Percentiles rank a stretch among this genome's conserved stretches.
Evolutionary conservation across 2,888 invertebrate genomes (phyloP).

Genomic region (Diadegma fenestrale): DNA sequence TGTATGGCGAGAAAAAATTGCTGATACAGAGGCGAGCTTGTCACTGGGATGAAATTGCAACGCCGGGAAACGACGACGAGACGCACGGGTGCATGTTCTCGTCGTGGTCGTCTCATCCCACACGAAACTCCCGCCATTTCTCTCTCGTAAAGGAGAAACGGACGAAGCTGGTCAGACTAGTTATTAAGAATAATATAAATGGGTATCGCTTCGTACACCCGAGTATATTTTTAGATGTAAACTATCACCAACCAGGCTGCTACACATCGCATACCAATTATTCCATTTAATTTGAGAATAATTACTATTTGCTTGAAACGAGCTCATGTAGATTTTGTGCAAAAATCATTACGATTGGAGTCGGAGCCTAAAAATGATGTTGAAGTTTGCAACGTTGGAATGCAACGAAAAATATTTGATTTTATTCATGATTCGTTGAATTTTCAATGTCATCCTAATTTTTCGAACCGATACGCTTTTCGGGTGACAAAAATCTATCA

Average conservation of each 20-base stretch:
- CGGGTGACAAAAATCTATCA: too few relatives aligned
- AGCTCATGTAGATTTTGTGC: background rate
- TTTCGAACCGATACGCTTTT: too few relatives aligned
- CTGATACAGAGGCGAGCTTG: constrained; percentile 60
- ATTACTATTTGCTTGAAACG: constrained; percentile 50
- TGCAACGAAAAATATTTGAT: too few relatives aligned
- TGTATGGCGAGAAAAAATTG: constrained; percentile 63
- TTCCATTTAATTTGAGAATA: constrained; percentile 27
- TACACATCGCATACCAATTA: constrained; percentile 44
- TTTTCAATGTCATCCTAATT: too few relatives aligned
- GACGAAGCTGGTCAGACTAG: constrained; percentile 60
- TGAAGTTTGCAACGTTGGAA: too few relatives aligned
- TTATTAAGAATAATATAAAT: constrained; percentile 63
- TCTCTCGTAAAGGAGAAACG: constrained; percentile 59
- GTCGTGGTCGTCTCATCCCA: constrained; percentile 56
- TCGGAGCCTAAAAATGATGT: constrained; percentile 13
- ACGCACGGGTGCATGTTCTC: constrained; percentile 52
- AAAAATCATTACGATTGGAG: constrained; percentile 5
- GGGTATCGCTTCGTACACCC: constrained; percentile 53
- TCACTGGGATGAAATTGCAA: constrained; percentile 63
- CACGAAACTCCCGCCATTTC: constrained; percentile 47
- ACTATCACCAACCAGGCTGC: constrained; percentile 18
- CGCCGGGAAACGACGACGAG: constrained; percentile 45
- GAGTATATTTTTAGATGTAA: constrained; percentile 43
- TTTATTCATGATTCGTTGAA: too few relatives aligned